Base-by-base conservation (phyloP, 2,113 vertebrate species). In the Microtus ochrogaster region DNA sequence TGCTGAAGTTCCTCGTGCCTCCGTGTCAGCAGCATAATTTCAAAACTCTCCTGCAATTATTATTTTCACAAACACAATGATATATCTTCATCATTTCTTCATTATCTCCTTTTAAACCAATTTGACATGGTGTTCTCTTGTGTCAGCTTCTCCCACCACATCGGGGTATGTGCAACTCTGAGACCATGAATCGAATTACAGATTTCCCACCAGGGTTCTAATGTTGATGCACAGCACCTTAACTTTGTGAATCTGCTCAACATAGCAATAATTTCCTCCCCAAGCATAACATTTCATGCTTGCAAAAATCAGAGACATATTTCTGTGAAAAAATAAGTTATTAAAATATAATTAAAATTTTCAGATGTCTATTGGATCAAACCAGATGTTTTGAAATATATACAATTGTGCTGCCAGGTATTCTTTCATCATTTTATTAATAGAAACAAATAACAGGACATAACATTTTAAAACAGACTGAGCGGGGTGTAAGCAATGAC, bases 301-400 rank as follows among this genome's bases (percentile, higher is more conserved):
- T 92, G 91, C 77, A 78, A 83, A 83, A 91, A 81, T 77, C 14
- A 87, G 44, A 93, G 19, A 88, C 19, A 36, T 89, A 33, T 73
- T 95, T 68, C 7, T 87, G 87, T n/a, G 83, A 79, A 89, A 89
- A 39, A 89, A 84, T 41, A 77, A 91, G 10, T 89, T 95, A 49
- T 86, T 95, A 82, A 95, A 91, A 89, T 14, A 41, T 58, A 94
- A 94, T 97, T 96, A 94, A 91, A 61, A 81, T 87, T 89, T 94
- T 11, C 58, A 92, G 28, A 87, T 73, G 12, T 74, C 24, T 84
- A 39, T 36, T 92, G 61, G 93, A n/a, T 74, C 79, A 93, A 88
- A 96, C 1, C 87, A 96, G 61, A 82, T 97, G 77, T 82, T 94
- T 90, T 97, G 39, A 86, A 97, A 89, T 41, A 78, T 33, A 47